phyloP scores from a whole-genome alignment of 2,113 vertebrate species.

The Megalops atlanticus region DNA sequence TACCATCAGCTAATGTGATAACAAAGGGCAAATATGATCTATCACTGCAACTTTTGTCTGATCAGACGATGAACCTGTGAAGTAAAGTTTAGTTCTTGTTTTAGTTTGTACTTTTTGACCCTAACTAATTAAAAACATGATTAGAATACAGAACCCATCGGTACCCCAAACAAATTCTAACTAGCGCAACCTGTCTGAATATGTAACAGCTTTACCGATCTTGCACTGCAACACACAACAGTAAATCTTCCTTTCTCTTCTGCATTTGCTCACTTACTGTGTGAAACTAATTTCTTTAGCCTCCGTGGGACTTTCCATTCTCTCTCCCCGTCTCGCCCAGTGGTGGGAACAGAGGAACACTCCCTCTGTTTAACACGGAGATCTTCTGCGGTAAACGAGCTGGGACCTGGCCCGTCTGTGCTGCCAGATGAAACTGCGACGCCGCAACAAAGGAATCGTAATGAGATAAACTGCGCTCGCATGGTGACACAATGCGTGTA shows the following conservation, averaged over 20 bases:
- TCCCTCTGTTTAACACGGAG: constrained; percentile 51
- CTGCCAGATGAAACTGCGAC: constrained; percentile 16
- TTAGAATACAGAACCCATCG: background rate
- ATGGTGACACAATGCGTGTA: background rate
- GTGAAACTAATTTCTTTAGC: constrained; percentile 52
- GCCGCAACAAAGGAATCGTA: constrained; percentile 7
- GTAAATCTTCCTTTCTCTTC: constrained; percentile 53
- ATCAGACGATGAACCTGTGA: background rate
- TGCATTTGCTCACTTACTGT: constrained; percentile 44
- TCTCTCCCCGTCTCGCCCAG: constrained; percentile 44
- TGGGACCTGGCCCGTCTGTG: constrained; percentile 17
- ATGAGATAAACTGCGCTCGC: constrained; percentile 23
- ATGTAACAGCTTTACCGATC: background rate
- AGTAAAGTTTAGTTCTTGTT: too few relatives aligned
- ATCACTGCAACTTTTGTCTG: background rate
- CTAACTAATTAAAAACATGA: too few relatives aligned
- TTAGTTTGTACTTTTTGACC: too few relatives aligned
- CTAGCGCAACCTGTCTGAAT: background rate
- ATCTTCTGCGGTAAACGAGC: constrained; percentile 45
- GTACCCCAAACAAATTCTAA: background rate
- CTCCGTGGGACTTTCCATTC: constrained; percentile 43
- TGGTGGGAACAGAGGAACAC: constrained; percentile 37
- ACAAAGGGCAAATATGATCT: background rate
- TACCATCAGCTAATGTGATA: background rate
- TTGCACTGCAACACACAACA: constrained; percentile 18